Evolutionary conservation across 2,113 vertebrate species (phyloP).

Genomic region (Malurus cyaneus): DNA sequence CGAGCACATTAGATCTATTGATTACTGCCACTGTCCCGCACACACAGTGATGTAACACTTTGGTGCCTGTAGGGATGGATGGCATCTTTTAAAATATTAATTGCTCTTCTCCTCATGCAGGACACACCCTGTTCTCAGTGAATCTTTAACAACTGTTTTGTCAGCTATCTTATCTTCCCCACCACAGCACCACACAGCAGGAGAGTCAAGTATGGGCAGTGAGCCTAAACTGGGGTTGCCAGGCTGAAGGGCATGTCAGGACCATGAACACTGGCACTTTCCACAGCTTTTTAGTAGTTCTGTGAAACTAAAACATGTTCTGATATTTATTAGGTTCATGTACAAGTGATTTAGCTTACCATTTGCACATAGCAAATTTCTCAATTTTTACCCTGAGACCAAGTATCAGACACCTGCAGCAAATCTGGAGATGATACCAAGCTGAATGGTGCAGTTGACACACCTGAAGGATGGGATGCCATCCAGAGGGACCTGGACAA

Average conservation of each 20-base stretch:
- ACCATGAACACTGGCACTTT: neutral
- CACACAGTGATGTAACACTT: slow-evolving; percentile 38
- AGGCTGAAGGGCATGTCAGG: neutral
- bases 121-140: neutral
- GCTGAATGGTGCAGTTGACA: neutral
- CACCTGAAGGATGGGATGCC: neutral
- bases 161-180: slow-evolving; percentile 12
- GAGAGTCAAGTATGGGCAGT: neutral
- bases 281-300: neutral
- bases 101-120: slow-evolving; percentile 18
- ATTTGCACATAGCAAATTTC: neutral
- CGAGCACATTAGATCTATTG: slow-evolving; percentile 14
- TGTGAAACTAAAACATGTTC: neutral
- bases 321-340: neutral
- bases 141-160: neutral
- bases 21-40: slow-evolving; percentile 20
- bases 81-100: slow-evolving; percentile 67
- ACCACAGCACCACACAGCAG: neutral
- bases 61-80: slow-evolving; percentile 19
- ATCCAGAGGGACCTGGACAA: neutral
- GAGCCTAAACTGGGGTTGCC: neutral
- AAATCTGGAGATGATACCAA: neutral
- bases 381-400: neutral
- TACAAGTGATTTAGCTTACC: neutral
- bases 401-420: neutral